phyloP scores from a whole-genome alignment of 2,797 vertebrate genomes.

The Chelidonichthys spinosus region DNA sequence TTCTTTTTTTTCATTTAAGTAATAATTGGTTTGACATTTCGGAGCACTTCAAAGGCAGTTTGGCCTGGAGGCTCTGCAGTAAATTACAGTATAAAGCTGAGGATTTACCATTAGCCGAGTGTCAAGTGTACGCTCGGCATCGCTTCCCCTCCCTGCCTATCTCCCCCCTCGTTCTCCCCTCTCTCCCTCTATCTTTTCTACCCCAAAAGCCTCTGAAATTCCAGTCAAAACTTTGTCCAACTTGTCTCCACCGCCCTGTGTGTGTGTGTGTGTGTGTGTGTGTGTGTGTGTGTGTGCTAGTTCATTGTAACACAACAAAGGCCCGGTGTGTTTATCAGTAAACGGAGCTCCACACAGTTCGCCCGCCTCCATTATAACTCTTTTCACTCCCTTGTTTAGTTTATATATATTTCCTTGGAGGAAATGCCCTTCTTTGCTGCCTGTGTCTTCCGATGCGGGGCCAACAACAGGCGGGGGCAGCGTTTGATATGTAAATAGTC shows the following conservation, averaged over 20 bases:
- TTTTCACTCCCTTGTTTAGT: constrained; percentile 60
- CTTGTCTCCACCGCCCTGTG: constrained; percentile 53
- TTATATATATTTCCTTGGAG: constrained; percentile 51
- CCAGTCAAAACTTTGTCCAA: constrained; percentile 68
- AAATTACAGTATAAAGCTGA: constrained; percentile 84
- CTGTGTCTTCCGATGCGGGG: constrained; percentile 36
- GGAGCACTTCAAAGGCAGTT: constrained; percentile 83
- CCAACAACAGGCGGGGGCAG: constrained; percentile 34
- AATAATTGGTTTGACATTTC: constrained; percentile 87
- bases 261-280: constrained; percentile 48
- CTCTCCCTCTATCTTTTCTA: constrained; percentile 34
- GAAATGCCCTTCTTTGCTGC: constrained; percentile 53
- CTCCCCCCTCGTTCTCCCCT: constrained; percentile 2
- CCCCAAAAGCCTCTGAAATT: constrained; percentile 61
- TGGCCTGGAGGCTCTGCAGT: constrained; percentile 78
- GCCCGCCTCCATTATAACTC: constrained; percentile 59
- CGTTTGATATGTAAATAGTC: constrained; percentile 76
- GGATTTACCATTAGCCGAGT: constrained; percentile 81
- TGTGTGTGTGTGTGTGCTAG: constrained; percentile 33
- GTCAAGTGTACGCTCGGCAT: constrained; percentile 70
- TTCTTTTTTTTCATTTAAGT: constrained; percentile 79
- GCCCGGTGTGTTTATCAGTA: constrained; percentile 73
- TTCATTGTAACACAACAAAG: constrained; percentile 74
- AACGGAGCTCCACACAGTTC: constrained; percentile 65
- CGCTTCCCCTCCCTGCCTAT: constrained; percentile 21